These are phyloP conservation scores for Callionymus lyra DNA, from an alignment of 2,113 vertebrate genomes.

Conservation along the genomic window DNA sequence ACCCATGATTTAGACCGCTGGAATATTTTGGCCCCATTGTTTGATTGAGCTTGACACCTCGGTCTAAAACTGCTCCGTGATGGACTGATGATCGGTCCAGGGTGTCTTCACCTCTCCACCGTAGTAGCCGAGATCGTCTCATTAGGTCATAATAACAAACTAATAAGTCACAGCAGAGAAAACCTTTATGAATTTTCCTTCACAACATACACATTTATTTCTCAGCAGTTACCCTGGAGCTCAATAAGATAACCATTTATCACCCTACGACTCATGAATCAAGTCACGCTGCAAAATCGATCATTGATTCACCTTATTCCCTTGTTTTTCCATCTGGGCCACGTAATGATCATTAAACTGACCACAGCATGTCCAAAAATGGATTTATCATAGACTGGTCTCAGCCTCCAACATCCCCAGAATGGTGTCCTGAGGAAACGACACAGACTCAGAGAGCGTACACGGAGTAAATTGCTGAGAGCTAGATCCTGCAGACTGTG, in stretches of 20 bases:
- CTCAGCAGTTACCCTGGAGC: conserved; percentile 37
- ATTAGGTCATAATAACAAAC: no score
- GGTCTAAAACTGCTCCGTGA: no score
- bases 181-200: conserved; percentile 18
- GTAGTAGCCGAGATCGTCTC: no score
- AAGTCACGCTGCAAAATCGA: conserved; percentile 60
- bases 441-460: conserved; percentile 26
- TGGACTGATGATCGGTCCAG: no score
- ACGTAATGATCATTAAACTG: conserved; percentile 69
- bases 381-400: conserved; percentile 54
- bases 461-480: conserved; percentile 18
- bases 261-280: conserved; percentile 61
- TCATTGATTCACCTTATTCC: conserved; percentile 65
- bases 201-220: conserved; percentile 45
- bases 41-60: no score
- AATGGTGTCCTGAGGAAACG: conserved; percentile 29
- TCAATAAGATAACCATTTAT: conserved; percentile 60
- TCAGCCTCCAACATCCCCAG: conserved; percentile 31
- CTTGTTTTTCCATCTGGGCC: conserved; percentile 66
- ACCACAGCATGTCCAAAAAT: conserved; percentile 60
- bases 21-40: no score
- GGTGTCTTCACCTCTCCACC: no score
- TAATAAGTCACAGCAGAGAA: not conserved
- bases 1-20: no score
- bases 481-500: conserved; percentile 12